Conservation (phyloP, 2,888 invertebrate genomes). For the Dione juno region DNA sequence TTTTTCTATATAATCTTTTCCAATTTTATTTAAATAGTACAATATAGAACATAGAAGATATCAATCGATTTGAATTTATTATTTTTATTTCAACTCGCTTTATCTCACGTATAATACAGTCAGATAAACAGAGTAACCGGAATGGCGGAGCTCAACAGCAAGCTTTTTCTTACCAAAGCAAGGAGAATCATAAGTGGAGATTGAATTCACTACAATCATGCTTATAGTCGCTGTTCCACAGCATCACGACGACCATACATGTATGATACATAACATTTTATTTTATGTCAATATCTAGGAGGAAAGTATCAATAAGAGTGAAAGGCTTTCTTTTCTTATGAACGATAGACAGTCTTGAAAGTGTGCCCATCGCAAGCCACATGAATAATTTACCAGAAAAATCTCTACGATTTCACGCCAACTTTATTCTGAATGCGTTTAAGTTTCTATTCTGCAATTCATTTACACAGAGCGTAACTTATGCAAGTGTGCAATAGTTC, state of each 20-base stretch:
- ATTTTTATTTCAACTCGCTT: too few species aligned
- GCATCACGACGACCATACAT: too few species aligned
- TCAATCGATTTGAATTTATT: too few species aligned
- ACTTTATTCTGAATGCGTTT: slow-evolving; percentile 79
- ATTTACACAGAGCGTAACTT: slow-evolving; percentile 69
- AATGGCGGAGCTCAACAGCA: too few species aligned
- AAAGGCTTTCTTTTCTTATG: slow-evolving; percentile 78
- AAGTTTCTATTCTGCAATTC: slow-evolving; percentile 79
- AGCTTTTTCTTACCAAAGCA: too few species aligned
- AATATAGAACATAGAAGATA: not conserved
- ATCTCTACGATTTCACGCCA: slow-evolving; percentile 82
- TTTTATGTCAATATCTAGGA: not conserved
- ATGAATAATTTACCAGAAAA: slow-evolving; percentile 84
- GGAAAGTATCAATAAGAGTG: slow-evolving; percentile 66
- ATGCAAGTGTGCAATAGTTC: slow-evolving; percentile 56
- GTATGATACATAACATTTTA: too few species aligned
- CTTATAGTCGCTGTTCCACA: too few species aligned
- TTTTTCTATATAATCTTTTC: not conserved
- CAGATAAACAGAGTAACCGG: too few species aligned
- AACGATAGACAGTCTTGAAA: slow-evolving; percentile 78
- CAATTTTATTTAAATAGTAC: not conserved
- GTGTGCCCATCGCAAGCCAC: slow-evolving; percentile 76
- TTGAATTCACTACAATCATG: too few species aligned
- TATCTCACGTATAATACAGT: too few species aligned
- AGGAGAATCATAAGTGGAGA: too few species aligned